Base-by-base conservation (phyloP, 2,797 vertebrate species). In the Echiichthys vipera region DNA sequence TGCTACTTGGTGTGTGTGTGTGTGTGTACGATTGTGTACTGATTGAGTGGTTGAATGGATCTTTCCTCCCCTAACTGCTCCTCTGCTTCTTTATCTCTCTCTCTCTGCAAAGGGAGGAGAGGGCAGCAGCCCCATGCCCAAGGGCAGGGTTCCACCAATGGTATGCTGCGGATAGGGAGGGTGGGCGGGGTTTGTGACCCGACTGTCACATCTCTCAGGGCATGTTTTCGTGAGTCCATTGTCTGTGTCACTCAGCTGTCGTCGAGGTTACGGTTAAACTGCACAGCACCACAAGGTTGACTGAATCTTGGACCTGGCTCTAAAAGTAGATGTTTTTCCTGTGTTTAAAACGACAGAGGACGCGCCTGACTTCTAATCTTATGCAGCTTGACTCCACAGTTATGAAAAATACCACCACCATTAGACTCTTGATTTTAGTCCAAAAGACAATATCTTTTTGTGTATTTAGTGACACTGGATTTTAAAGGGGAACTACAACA, bases 101-200 rank as follows among this genome's bases (percentile, higher is more conserved):
- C 70, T 88, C 77, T 88, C 77, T 74, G 79, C 63, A 29, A 95
- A 95, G 95, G 92, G 93, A 94, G 90, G 94, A 92, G 92, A 93
- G 93, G 91, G 86, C 92, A 90, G 77, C 93, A 93, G 86, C 65
- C 87, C 87, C 91, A 88, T 89, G 88, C 88, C 84, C 93, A 92
- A 75, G 88, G 73, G 81, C 94, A 94, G 91, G 89, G 93, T 65
- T 92, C 95, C 65, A 86, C 91, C 88, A 95, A 95, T 90, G 95
- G 94, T 95, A 95, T 86, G 95, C 89, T 50, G 86, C 64, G 81
- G 86, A 82, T 66, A 64, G 89, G 86, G 51, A 69, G 88, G 88
- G 89, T 67, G 91, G 89, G 87, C 65, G 75, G 87, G 89, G 89
- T 30, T 79, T 85, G 37, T 86, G 88, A 92, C 42, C 74, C 54